Conservation (phyloP, 2,113 vertebrate species). For the Siphamia tubifer region DNA sequence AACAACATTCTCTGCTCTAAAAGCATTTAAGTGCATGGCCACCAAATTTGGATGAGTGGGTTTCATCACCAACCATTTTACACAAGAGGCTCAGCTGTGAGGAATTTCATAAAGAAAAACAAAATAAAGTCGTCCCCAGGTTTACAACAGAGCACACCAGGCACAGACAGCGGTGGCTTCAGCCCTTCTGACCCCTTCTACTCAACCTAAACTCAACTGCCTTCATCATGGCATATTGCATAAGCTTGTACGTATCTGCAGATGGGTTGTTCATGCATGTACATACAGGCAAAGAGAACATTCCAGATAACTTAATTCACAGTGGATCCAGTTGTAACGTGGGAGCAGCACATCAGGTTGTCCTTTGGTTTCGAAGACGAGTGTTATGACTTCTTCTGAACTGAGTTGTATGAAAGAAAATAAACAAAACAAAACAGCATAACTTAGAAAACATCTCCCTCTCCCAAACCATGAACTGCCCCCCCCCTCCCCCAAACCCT, state of each 20-base stretch:
- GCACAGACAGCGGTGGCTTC: slow-evolving; percentile 62
- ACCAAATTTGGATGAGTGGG: slow-evolving; percentile 25
- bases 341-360: slow-evolving; percentile 79
- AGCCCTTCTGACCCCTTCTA: slow-evolving; percentile 48
- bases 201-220: slow-evolving; percentile 60
- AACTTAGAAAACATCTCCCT: slow-evolving; percentile 38
- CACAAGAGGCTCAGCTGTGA: slow-evolving; percentile 35
- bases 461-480: slow-evolving; percentile 36
- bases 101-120: slow-evolving; percentile 12
- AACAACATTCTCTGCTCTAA: slow-evolving; percentile 48
- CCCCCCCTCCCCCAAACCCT: slow-evolving; percentile 40
- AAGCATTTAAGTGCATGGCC: slow-evolving; percentile 61
- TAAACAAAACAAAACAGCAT: neutral
- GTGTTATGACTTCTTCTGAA: slow-evolving; percentile 58
- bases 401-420: slow-evolving; percentile 34
- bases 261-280: slow-evolving; percentile 53
- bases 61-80: slow-evolving; percentile 30
- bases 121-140: slow-evolving; percentile 24
- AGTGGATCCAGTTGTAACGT: slow-evolving; percentile 82
- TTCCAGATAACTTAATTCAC: slow-evolving; percentile 81
- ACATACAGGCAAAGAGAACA: slow-evolving; percentile 75
- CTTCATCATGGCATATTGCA: slow-evolving; percentile 78
- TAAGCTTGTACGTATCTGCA: slow-evolving; percentile 73
- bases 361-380: slow-evolving; percentile 80
- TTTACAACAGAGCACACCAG: slow-evolving; percentile 53